A percentile compares a stretch with the other conserved stretches of the same genome.
Evolutionary conservation across 1,140 invertebrate species (phyloP).

Genomic region (Pseudomyrmex concolor): DNA sequence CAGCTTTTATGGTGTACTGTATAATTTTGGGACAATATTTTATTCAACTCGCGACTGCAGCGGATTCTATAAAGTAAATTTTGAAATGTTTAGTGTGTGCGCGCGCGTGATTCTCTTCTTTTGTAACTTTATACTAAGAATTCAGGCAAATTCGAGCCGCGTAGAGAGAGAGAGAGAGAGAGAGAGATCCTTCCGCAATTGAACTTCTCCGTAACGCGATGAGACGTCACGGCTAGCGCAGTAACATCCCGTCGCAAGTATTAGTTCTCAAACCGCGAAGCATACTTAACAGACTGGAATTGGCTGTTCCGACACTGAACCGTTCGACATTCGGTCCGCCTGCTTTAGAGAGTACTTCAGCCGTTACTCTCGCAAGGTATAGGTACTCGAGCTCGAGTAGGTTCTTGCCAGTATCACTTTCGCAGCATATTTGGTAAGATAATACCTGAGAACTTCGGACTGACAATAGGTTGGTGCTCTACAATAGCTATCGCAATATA

Average conservation of each 20-base stretch:
- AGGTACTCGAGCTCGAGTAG: slow-evolving; percentile 64
- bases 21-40: slow-evolving; percentile 30
- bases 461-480: slow-evolving; percentile 57
- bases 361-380: slow-evolving; percentile 67
- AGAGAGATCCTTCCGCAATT: slow-evolving; percentile 43
- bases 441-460: slow-evolving; percentile 53
- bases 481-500: slow-evolving; percentile 51
- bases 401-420: slow-evolving; percentile 70
- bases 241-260: slow-evolving; percentile 62
- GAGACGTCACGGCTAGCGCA: slow-evolving; percentile 54
- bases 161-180: no score
- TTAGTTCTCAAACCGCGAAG: slow-evolving; percentile 70
- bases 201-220: slow-evolving; percentile 39
- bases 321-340: slow-evolving; percentile 67
- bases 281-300: slow-evolving; percentile 71
- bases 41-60: background rate
- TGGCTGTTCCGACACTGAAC: slow-evolving; percentile 69
- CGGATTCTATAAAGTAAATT: slow-evolving; percentile 8
- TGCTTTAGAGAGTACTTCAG: slow-evolving; percentile 65
- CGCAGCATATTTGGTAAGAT: slow-evolving; percentile 72
- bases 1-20: background rate
- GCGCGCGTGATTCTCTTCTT: background rate
- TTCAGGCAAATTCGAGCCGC: background rate
- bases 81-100: background rate
- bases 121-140: background rate